phyloP scores from a whole-genome alignment of 2,797 vertebrate species.

The Acestrorhynchus altus region DNA sequence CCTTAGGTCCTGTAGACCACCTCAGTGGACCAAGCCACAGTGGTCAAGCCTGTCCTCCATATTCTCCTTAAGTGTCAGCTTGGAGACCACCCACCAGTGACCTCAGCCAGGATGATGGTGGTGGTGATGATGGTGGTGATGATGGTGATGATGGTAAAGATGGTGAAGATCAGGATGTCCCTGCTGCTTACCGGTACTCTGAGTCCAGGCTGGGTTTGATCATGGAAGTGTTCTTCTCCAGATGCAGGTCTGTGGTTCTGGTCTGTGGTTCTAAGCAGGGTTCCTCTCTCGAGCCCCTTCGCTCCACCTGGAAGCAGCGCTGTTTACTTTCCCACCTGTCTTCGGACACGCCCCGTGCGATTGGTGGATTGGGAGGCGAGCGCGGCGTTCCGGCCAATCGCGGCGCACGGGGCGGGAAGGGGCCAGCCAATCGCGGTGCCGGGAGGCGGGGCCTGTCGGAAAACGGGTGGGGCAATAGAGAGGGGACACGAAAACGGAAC shows the following conservation, averaged over 20 bases:
- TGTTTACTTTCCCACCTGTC: neutral
- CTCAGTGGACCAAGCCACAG: neutral
- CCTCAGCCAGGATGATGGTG: constrained; percentile 1
- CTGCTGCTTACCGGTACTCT: constrained; percentile 38
- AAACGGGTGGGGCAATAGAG: neutral
- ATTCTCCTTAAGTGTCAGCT: neutral
- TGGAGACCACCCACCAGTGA: neutral
- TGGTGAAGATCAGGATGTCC: constrained; percentile 2
- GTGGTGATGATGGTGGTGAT: neutral
- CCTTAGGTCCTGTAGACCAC: neutral
- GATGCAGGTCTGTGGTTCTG: neutral
- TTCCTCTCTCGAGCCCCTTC: constrained; percentile 26
- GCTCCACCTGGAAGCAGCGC: constrained; percentile 31
- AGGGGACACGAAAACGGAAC: constrained; percentile 43
- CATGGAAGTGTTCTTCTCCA: neutral
- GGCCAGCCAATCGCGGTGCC: neutral
- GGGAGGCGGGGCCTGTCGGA: neutral
- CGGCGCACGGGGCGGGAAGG: neutral
- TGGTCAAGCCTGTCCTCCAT: neutral
- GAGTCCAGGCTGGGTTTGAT: constrained; percentile 30
- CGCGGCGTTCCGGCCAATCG: neutral
- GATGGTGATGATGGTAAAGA: neutral
- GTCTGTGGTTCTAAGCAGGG: neutral
- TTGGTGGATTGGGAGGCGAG: neutral
- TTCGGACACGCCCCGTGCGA: neutral